A percentile compares a stretch with the other conserved stretches of the same genome.
Conservation (phyloP, 2,888 invertebrate genomes). For the Smittia aterrima region DNA sequence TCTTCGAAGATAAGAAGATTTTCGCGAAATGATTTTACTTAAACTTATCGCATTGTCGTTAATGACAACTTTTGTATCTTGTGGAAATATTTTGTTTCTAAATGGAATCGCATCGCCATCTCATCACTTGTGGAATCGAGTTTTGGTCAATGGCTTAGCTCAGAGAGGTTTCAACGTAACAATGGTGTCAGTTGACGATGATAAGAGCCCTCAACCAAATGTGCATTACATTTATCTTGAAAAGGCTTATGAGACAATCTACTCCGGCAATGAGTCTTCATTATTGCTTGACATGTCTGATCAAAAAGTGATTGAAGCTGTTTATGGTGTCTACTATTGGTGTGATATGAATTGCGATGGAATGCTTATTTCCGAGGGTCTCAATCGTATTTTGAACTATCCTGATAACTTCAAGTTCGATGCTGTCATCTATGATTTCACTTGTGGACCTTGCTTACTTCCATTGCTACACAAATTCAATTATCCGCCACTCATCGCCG, state of each 20-base stretch:
- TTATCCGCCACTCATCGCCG: constrained; percentile 46
- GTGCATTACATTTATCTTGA: constrained; percentile 18
- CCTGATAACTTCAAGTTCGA: constrained; percentile 48
- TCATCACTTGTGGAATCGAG: constrained; percentile 42
- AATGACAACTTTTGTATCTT: not conserved
- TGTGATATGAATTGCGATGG: constrained; percentile 1
- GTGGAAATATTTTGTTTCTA: constrained; percentile 41
- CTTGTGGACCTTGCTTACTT: constrained; percentile 45
- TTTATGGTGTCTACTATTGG: not conserved
- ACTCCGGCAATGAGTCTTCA: not conserved
- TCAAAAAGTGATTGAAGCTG: not conserved
- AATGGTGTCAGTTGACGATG: not conserved
- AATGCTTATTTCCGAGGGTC: constrained; percentile 44
- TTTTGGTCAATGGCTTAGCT: not conserved
- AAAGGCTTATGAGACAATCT: not conserved
- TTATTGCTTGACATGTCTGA: not conserved
- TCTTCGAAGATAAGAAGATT: no score
- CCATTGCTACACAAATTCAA: constrained; percentile 48
- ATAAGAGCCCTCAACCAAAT: not conserved
- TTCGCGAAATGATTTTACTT: not conserved
- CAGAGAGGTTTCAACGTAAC: constrained; percentile 3
- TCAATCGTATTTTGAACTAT: constrained; percentile 46
- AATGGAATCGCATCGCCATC: constrained; percentile 42
- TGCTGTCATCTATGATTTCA: constrained; percentile 47
- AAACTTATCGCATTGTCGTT: not conserved